phyloP scores from a whole-genome alignment of 2,113 vertebrate species.

The Brevimyrus niger region DNA sequence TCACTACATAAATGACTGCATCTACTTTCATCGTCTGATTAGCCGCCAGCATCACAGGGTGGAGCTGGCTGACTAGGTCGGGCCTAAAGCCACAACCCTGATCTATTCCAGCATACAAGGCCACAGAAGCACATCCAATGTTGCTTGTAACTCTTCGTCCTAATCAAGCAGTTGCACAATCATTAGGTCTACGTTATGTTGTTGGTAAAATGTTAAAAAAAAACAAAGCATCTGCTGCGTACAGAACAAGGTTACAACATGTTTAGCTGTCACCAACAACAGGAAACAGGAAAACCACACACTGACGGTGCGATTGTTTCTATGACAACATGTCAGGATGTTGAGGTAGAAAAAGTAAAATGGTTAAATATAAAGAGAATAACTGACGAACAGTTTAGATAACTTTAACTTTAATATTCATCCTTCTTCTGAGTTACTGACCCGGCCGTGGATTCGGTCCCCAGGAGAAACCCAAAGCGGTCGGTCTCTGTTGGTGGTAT shows the following conservation, averaged over 20 bases:
- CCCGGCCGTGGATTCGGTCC: conserved; percentile 53
- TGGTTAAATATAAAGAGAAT: conserved; percentile 21
- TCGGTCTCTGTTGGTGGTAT: conserved; percentile 52
- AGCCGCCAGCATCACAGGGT: not conserved
- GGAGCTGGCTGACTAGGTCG: not conserved
- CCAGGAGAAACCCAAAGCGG: conserved; percentile 64
- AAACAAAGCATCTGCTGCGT: not conserved
- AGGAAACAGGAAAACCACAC: conserved; percentile 74
- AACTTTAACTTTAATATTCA: not conserved
- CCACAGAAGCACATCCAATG: not conserved
- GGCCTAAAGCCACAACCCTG: not conserved
- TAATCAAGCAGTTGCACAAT: not conserved
- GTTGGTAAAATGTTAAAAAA: not conserved
- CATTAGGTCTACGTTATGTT: not conserved
- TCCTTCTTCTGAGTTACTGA: conserved; percentile 36
- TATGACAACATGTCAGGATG: conserved; percentile 57
- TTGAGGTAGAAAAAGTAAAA: conserved; percentile 35
- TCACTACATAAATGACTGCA: not conserved
- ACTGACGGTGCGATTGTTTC: conserved; percentile 43
- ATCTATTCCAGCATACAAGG: not conserved
- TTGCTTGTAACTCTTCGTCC: not conserved
- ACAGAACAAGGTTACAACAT: conserved; percentile 4
- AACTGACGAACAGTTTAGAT: conserved; percentile 30
- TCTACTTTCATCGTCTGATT: not conserved
- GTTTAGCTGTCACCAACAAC: conserved; percentile 26